Percentiles rank a stretch among this genome's conserved stretches.
Conservation (phyloP, 2,113 vertebrate species). For the Platysternon megacephalum region DNA sequence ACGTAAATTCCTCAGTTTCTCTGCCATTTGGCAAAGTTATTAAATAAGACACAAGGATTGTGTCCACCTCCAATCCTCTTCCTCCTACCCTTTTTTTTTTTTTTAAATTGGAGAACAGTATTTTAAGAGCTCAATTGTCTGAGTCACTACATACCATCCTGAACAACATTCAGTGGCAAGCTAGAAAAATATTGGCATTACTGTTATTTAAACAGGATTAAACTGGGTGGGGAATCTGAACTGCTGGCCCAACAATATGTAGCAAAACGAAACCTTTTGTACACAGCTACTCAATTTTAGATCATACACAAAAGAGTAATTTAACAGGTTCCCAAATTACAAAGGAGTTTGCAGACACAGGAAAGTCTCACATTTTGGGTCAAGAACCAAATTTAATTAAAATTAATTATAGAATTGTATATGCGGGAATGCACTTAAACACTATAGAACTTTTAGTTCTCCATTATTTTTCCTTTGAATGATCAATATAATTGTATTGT, state of each 20-base stretch:
- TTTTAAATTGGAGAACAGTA: background rate
- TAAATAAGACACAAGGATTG: background rate
- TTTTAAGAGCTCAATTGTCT: background rate
- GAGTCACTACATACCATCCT: background rate
- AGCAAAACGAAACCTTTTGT: background rate
- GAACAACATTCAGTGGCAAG: background rate
- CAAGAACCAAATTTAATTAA: background rate
- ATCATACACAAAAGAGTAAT: background rate
- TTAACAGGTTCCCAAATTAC: background rate
- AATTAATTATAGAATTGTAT: background rate
- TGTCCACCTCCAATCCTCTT: background rate
- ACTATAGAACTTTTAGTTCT: background rate
- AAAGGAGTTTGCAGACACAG: background rate
- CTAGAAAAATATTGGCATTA: background rate
- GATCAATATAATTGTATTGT: background rate
- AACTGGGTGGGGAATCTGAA: background rate
- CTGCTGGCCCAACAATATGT: background rate
- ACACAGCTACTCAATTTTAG: background rate
- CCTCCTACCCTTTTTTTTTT: background rate
- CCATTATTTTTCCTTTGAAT: background rate
- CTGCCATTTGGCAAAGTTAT: background rate
- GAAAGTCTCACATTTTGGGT: background rate
- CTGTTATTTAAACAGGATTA: background rate
- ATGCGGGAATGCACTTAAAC: background rate
- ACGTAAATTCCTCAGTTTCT: background rate